Evolutionary conservation across 1,140 invertebrate genomes (phyloP), one percentile per base, ranked within the genome.

Genomic region (Onthophagus taurus): DNA sequence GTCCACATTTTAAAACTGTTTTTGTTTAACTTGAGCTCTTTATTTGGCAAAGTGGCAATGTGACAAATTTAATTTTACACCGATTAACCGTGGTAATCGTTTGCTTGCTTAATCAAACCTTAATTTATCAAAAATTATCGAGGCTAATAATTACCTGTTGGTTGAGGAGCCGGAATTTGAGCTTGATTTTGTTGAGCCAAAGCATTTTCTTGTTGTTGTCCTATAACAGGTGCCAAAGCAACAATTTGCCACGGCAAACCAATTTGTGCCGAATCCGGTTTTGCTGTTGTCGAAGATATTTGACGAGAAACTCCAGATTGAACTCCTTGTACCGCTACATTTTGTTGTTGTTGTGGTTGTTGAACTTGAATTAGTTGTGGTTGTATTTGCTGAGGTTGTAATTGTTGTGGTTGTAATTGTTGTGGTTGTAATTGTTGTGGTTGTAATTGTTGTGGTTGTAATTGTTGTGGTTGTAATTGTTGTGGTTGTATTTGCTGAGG

Each of bases 381-480:
- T n/a, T 18, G 35, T 37, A 37, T 21, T 37, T 37, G 35, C 9
- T 21, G 13, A 3, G 35, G 3, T 21, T 37, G 9, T 12, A 21
- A 18, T 6, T 21, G 12, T 37, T 21, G 17, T 2, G 19, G 13
- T 19, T 37, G 35, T 8, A 37, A 37, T 19, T 37, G 35, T 6
- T 37, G 35, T 7, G 21, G 21, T 17, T 23, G 44, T 9, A 33
- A 14, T 21, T 41, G 26, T 11, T 34, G 30, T 21, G 20, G 35
- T 30, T 41, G 37, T 29, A 41, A 41, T 7, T 19, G 16, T 14
- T n/a, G n/a, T 7, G 21, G 21, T 17, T 23, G 44, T 9, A 33
- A 14, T 21, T 41, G 26, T 11, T 34, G 30, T 21, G 20, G 35
- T 30, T 41, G 37, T 29, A 41, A 41, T 7, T 19, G 16, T 14